Base-by-base conservation (phyloP, 2,113 vertebrate genomes). In the Ophthalmolycus amberensis region DNA sequence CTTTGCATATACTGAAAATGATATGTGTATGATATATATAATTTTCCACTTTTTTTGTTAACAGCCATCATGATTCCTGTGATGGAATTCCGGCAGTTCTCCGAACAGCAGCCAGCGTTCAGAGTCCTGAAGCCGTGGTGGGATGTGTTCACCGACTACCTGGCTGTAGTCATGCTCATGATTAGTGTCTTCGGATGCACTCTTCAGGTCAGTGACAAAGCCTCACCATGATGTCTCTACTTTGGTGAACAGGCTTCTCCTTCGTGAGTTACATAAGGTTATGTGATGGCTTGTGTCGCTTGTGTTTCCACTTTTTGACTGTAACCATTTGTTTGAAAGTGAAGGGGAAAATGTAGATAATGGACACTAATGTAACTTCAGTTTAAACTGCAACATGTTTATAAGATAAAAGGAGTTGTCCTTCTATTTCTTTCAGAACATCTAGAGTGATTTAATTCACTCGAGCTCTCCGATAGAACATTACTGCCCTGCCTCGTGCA, bases 51-150 rank as follows among this genome's bases (percentile, higher is more conserved):
- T 11, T 6, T 80, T 79, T 79, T 60, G 9, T 38, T 38, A 12
- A 27, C 91, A 95, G 94, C 96, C 96, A 96, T 76, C 85, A 99
- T 99, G 98, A 99, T 99, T 96, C 98, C 98, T 0, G 95, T 99
- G 87, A 99, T 97, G 0, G 98, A 99, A 94, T 99, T 99, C 86
- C 96, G 98, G 3, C 99, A 99, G 95, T 99, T 99, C 94, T 96
- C 97, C 25, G 99, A 99, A 91, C 97, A 99, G 93, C 98, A 99
- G 95, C 97, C 98, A 0, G 98, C 97, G 0, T 99, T 99, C 95
- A 94, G 99, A 27, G 98, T 99, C 78, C 96, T 99, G 88, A 99
- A 99, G 91, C 99, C 99, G 0, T 99, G 99, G 99, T 99, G 99
- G 99, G 99, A 99, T 34, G 99, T 99, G 80, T 99, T 99, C 81